Base-by-base conservation (phyloP, 2,797 vertebrate species). In the Spinus pinus region DNA sequence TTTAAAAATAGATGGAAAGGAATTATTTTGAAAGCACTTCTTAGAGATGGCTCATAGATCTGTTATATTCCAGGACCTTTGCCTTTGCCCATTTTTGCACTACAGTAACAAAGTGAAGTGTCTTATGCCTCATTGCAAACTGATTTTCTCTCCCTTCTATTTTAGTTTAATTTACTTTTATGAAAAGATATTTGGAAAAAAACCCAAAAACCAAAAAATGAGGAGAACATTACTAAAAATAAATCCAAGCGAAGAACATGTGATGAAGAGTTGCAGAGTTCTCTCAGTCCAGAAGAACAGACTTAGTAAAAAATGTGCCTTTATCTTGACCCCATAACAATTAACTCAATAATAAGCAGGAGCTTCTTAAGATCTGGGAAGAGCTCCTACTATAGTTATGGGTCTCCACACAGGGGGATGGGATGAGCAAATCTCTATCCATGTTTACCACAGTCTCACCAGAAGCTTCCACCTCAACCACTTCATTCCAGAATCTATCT, bases 141-240 rank as follows among this genome's bases (percentile, higher is more conserved):
- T 30, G 14, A 46, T 89, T 87, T 84, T 54, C 21, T 74, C 19
- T 78, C 10, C 19, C 14, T 84, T 73, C 15, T 57, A 69, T 75
- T 53, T 39, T 62, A 49, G 49, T 28, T 83, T 65, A 49, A 61
- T 73, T 70, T 53, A 46, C 5, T 70, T 81, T 74, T 46, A 81
- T 78, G 14, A 62, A 65, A 83, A 66, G 10, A 30, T 49, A 78
- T 10, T 77, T 57, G 10, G 20, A 2, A 3, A 5, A 12, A 7
- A 57, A 58, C 1, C 8, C 4, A 27, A 30, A 49, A 27, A 70
- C 0, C 18, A 23, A 71, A 78, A 54, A 61, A 8, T 2, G 0
- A 65, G 62, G 14, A 84, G 9, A 78, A 66, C 5, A 23, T 56
- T 79, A n/a, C 61, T 62, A 62, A 94, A 93, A 89, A 81, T 46